Evolutionary conservation across 2,888 invertebrate genomes (phyloP).

Genomic region (Cephalotes varians): DNA sequence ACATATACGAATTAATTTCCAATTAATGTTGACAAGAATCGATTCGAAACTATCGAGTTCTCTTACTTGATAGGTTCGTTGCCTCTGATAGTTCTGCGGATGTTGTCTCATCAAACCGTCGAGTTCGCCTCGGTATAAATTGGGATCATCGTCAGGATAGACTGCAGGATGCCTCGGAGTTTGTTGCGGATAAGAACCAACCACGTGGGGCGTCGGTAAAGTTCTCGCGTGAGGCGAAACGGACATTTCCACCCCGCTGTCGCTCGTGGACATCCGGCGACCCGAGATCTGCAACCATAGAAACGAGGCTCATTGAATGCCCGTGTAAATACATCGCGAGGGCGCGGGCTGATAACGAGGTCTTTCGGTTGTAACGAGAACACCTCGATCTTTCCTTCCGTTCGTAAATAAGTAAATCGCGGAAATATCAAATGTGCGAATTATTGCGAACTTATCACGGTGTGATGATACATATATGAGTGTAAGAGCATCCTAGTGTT

Average conservation of each 20-base stretch:
- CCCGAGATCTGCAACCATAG: conserved; percentile 83
- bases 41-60: background rate
- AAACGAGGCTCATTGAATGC: background rate
- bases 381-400: background rate
- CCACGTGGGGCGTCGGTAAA: conserved; percentile 82
- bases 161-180: conserved; percentile 84
- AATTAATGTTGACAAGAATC: background rate
- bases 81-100: conserved; percentile 87
- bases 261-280: conserved; percentile 87
- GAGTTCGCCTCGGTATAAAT: conserved; percentile 90
- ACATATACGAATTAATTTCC: background rate
- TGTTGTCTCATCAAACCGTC: conserved; percentile 93
- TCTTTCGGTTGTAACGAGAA: conserved; percentile 6
- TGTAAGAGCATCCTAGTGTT: background rate
- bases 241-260: conserved; percentile 86
- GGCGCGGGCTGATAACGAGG: conserved; percentile 45
- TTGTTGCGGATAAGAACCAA: conserved; percentile 80
- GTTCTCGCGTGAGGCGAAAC: conserved; percentile 83
- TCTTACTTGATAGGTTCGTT: conserved; percentile 83
- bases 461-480: conserved; percentile 5
- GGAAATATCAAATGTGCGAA: background rate
- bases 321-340: conserved; percentile 50
- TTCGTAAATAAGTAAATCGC: conserved; percentile 19
- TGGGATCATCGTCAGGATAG: conserved; percentile 89
- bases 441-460: conserved; percentile 8